Percentiles rank a stretch among this genome's conserved stretches.
Conservation (phyloP, 1,140 invertebrate genomes). For the Drosophila navojoa region DNA sequence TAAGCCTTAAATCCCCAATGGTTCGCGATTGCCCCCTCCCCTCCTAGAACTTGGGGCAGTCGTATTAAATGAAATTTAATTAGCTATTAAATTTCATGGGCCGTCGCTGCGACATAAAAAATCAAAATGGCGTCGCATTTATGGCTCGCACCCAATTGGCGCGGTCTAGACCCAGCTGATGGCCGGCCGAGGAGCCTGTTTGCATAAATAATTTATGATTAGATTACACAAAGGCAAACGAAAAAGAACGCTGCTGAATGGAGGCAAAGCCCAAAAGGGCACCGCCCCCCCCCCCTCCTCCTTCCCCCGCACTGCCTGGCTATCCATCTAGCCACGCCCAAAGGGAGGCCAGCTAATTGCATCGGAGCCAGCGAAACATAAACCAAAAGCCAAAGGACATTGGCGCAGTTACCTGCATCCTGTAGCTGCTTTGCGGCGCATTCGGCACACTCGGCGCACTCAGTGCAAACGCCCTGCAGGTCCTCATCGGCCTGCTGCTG, state of each 20-base stretch:
- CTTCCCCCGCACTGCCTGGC: too few species aligned
- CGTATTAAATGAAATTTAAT: slow-evolving; percentile 3
- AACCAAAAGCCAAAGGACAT: slow-evolving; percentile 1
- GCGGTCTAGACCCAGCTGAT: slow-evolving; percentile 8
- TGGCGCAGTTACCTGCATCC: slow-evolving; percentile 74
- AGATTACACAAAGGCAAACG: slow-evolving; percentile 70
- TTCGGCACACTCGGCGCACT: slow-evolving; percentile 83
- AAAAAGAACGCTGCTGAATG: slow-evolving; percentile 45
- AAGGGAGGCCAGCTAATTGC: slow-evolving; percentile 55
- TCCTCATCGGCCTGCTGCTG: slow-evolving; percentile 69
- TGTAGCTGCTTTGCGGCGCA: slow-evolving; percentile 83
- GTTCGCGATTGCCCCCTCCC: background rate
- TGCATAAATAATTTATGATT: slow-evolving; percentile 78
- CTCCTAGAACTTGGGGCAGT: background rate
- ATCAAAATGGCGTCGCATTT: slow-evolving; percentile 63
- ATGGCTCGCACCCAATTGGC: slow-evolving; percentile 19
- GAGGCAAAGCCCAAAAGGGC: slow-evolving; percentile 16
- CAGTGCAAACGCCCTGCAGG: slow-evolving; percentile 79
- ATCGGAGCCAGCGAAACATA: slow-evolving; percentile 19
- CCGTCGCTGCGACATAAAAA: background rate
- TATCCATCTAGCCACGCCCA: background rate
- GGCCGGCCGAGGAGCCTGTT: slow-evolving; percentile 51
- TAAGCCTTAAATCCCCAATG: slow-evolving; percentile 2
- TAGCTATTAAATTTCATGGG: background rate
- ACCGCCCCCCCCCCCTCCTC: background rate